Evolutionary conservation across 2,113 vertebrate genomes (phyloP).

Genomic region (Scopus umbretta): DNA sequence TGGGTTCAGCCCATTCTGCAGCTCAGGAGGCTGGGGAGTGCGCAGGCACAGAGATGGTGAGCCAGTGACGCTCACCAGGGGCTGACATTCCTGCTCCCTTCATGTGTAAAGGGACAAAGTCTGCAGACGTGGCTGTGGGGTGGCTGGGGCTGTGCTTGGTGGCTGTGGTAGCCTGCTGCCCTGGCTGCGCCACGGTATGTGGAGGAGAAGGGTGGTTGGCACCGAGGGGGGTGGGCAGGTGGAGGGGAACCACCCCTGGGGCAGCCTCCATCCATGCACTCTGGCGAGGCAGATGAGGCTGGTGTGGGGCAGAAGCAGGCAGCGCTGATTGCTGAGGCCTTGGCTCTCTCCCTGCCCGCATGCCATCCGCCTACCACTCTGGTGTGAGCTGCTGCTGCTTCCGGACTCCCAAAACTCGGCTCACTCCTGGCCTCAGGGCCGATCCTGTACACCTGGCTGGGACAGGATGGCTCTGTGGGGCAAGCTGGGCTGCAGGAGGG

Average conservation of each 20-base stretch:
- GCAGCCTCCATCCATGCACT: not conserved
- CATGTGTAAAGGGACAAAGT: slow-evolving; percentile 60
- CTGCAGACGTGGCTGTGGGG: not conserved
- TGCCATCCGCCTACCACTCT: fast-evolving
- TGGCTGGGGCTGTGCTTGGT: not conserved
- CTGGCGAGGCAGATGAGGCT: not conserved
- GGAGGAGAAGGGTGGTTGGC: not conserved
- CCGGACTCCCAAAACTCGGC: not conserved
- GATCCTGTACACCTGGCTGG: fast-evolving
- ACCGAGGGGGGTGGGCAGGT: not conserved
- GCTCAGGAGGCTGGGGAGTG: not conserved
- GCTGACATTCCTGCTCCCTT: slow-evolving; percentile 43
- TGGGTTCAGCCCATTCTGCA: not conserved
- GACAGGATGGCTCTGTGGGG: not conserved
- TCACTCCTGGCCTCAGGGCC: not conserved
- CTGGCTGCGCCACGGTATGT: not conserved
- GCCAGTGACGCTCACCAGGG: not conserved
- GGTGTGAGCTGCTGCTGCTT: not conserved
- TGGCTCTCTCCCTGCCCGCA: not conserved
- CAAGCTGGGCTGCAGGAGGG: not conserved
- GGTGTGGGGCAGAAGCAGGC: not conserved
- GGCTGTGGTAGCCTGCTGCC: not conserved
- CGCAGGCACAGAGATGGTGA: not conserved
- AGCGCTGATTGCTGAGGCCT: fast-evolving
- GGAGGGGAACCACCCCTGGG: not conserved